These are phyloP conservation scores for Helicoverpa armigera DNA, from an alignment of 1,140 invertebrate species.

Conservation along the genomic window DNA sequence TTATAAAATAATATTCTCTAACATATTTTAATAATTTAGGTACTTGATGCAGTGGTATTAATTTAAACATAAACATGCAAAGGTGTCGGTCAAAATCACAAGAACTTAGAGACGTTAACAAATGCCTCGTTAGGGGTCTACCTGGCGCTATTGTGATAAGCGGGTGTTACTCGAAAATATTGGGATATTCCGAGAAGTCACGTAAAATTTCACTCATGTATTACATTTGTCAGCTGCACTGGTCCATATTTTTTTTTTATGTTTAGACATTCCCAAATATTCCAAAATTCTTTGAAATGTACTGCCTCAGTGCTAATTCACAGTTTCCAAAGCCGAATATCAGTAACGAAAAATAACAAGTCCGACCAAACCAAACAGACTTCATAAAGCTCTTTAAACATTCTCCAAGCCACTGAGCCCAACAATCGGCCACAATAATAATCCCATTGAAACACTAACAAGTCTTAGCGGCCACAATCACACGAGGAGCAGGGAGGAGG, in stretches of 20 bases:
- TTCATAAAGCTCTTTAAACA: constrained; percentile 26
- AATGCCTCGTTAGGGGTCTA: constrained; percentile 12
- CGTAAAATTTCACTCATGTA: not conserved
- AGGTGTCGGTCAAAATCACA: no score
- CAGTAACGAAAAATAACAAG: not conserved
- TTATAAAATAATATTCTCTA: no score
- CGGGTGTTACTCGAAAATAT: constrained; percentile 2
- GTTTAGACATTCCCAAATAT: not conserved
- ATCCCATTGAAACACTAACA: constrained; percentile 60
- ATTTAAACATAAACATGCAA: no score
- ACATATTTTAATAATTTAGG: no score
- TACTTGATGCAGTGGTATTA: no score
- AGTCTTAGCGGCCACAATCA: constrained; percentile 50
- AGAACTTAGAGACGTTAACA: not conserved
- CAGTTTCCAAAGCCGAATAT: constrained; percentile 3
- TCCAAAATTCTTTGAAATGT: not conserved
- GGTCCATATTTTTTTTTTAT: no score
- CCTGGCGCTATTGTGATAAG: not conserved
- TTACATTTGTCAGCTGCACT: no score
- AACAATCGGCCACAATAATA: constrained; percentile 53
- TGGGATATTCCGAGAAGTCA: constrained; percentile 1
- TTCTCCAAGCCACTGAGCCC: constrained; percentile 10
- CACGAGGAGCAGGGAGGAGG: constrained; percentile 50
- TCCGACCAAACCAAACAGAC: constrained; percentile 13
- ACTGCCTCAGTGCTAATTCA: not conserved